Evolutionary conservation across 2,888 invertebrate species (phyloP), one percentile per base, ranked within the genome.

Genomic region (Sericinus montela): DNA sequence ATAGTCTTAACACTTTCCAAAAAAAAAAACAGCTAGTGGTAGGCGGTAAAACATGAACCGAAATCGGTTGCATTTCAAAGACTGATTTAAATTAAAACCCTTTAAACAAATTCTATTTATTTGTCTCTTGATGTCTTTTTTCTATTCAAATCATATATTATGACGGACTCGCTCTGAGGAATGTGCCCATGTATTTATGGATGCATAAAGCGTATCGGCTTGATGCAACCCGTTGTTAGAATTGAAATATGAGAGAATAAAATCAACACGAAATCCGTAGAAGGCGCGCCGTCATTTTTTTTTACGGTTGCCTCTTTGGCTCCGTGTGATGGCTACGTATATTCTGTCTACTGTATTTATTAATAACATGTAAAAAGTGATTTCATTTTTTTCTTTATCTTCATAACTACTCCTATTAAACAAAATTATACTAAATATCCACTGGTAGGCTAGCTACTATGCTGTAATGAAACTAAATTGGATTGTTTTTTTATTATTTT

Each of bases 121-220:
- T n/a, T n/a, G n/a, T n/a, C n/a, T n/a, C n/a, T n/a, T n/a, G n/a
- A n/a, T n/a, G n/a, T n/a, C n/a, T n/a, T 1, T 10, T n/a, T 34
- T 19, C 19, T 34, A 32, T 19, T 1, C 11, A 23, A 25, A 25
- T 4, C 1, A n/a, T 9, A 19, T 10, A 38, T n/a, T 11, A 23
- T 23, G 23, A 19, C 30, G 19, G 32, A 10, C 11, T 13, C 25
- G 32, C 32, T 32, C 11, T 11, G 11, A 11, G 11, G 10, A 9
- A 14, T 1, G 6, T 10, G 19, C 19, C 30, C 15, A 41, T 13
- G 30, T 41, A 19, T 41, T 42, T 36, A 42, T 8, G 19, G 8
- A 48, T 42, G 36, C 36, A 48, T 48, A 48, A 48, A 42, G 42
- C 41, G 48, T 48, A 42, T 45, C 30, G 30, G 23, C 25, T 10